A percentile compares a stretch with the other conserved stretches of the same genome.
These are phyloP conservation scores for Amiota mariae DNA, from an alignment of 2,888 invertebrate genomes.

Conservation along the genomic window DNA sequence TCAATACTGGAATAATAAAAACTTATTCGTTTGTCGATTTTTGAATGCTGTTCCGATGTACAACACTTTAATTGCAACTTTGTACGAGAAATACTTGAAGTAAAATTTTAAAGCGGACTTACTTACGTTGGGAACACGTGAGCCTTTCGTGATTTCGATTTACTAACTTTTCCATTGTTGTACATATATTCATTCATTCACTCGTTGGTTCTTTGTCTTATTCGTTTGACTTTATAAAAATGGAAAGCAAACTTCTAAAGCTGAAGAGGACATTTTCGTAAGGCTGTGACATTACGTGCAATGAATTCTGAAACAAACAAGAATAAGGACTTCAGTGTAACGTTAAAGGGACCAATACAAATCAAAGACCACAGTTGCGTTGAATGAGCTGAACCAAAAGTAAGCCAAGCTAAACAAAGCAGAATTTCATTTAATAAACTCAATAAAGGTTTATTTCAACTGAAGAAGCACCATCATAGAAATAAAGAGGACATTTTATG, in stretches of 20 bases:
- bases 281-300: slow-evolving; percentile 8
- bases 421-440: slow-evolving; percentile 38
- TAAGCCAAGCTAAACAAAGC: neutral
- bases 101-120: neutral
- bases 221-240: slow-evolving; percentile 2
- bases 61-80: neutral
- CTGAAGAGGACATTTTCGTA: slow-evolving; percentile 3
- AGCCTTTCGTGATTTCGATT: slow-evolving; percentile 12
- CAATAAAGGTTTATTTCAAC: slow-evolving; percentile 19
- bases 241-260: neutral
- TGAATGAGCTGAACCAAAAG: neutral
- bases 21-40: slow-evolving; percentile 3
- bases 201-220: neutral
- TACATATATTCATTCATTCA: neutral
- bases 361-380: slow-evolving; percentile 1
- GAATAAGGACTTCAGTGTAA: neutral
- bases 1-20: neutral
- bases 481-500: too few species aligned
- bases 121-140: neutral
- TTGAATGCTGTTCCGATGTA: neutral
- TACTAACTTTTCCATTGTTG: neutral
- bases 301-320: neutral
- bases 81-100: neutral
- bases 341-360: neutral
- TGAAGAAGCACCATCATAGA: neutral